Evolutionary conservation across 2,113 vertebrate genomes (phyloP), one percentile per base, ranked within the genome.

Genomic region (Cisticola juncidis): DNA sequence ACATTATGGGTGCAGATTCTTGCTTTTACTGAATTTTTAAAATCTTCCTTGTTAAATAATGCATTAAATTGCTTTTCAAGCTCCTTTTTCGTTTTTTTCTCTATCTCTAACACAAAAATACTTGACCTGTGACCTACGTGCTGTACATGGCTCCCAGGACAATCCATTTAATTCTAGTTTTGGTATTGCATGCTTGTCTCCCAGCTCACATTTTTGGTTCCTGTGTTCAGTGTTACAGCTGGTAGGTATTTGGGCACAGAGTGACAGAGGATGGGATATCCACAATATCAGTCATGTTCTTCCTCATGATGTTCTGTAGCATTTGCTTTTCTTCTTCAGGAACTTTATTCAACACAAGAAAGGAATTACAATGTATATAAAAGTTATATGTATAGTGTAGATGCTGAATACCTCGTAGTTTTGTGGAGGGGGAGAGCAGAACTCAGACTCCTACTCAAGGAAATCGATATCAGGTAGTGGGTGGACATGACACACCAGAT

Each of bases 251-350:
- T 57, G 42, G 14, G 40, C 8, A 58, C 35, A 44, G 6, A 10
- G 11, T 53, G 42, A 36, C 14, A 90, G 35, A 60, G 31, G 11
- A 42, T 28, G 8, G 21, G 11, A 7, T 12, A 50, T 35, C 6
- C 8, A 20, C 6, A 22, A 6, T n/a, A 22, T 2, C 0, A 1
- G 20, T 51, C 51, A 65, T 2, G 18, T 56, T 57, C 4, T 44
- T 33, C n/a, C n/a, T n/a, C n/a, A n/a, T n/a, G n/a, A n/a, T n/a
- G n/a, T n/a, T 72, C 57, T 44, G 17, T 9, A 48, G 5, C 26
- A 44, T 69, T 58, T 64, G 2, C 8, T 54, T 7, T 47, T 77
- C 48, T 72, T 13, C 10, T 84, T 64, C 64, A 81, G 28, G 23
- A 77, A n/a, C 17, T 54, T 69, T 25, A 35, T 36, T 19, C 54